Conservation (phyloP, 2,888 invertebrate genomes). For the Herminia tarsipennalis region DNA sequence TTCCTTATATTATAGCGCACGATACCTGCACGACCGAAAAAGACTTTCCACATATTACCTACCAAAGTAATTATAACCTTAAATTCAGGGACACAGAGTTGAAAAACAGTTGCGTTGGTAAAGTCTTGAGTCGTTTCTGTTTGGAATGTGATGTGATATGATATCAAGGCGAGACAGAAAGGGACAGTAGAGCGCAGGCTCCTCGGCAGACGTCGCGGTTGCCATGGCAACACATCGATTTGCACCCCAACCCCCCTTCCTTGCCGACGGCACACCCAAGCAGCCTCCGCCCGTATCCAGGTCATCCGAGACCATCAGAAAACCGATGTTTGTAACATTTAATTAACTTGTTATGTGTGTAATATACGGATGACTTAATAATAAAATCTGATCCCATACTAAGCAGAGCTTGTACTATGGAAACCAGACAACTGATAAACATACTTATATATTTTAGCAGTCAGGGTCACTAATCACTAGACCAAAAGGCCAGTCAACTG, state of each 20-base stretch:
- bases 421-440: no score
- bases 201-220: slow-evolving; percentile 85
- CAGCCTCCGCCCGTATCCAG: slow-evolving; percentile 79
- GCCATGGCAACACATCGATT: slow-evolving; percentile 83
- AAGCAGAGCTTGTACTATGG: no score
- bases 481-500: no score
- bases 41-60: slow-evolving; percentile 18
- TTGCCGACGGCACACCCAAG: slow-evolving; percentile 44
- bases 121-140: slow-evolving; percentile 45
- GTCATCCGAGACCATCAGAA: slow-evolving; percentile 72
- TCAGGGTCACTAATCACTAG: no score
- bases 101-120: background rate
- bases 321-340: slow-evolving; percentile 49
- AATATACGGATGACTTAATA: no score
- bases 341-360: slow-evolving; percentile 40
- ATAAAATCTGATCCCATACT: no score
- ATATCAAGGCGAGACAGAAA: slow-evolving; percentile 85
- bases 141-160: slow-evolving; percentile 71
- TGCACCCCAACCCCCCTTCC: slow-evolving; percentile 62
- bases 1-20: slow-evolving; percentile 79
- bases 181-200: slow-evolving; percentile 84
- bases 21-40: slow-evolving; percentile 48
- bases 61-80: slow-evolving; percentile 36
- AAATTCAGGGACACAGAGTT: accelerated
- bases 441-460: no score